A percentile compares a stretch with the other conserved stretches of the same genome.
These are phyloP conservation scores for Probaryconus sp. DNA, from an alignment of 1,140 invertebrate genomes.

Conservation along the genomic window DNA sequence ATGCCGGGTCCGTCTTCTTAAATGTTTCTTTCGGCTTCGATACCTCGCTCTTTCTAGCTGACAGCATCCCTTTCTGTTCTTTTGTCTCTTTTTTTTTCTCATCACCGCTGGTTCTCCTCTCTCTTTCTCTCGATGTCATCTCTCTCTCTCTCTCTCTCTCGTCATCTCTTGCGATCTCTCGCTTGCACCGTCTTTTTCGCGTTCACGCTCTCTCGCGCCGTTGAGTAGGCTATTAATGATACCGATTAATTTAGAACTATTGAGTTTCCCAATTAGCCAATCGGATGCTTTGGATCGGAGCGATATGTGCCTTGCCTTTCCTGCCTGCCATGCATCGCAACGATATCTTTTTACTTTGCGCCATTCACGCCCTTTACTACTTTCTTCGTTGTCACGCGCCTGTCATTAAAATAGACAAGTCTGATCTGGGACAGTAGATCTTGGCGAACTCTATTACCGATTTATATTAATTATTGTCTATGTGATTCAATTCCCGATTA, in stretches of 20 bases:
- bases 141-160: conserved; percentile 30
- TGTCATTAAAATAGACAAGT: conserved; percentile 44
- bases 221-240: conserved; percentile 75
- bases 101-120: conserved; percentile 11
- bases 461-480: conserved; percentile 43
- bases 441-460: conserved; percentile 34
- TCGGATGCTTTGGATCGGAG: conserved; percentile 56
- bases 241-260: conserved; percentile 79
- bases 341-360: conserved; percentile 62
- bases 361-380: conserved; percentile 59
- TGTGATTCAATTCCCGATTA: too few species aligned
- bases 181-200: conserved; percentile 35
- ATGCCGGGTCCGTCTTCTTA: conserved; percentile 61
- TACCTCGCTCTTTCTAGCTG: conserved; percentile 60
- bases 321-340: conserved; percentile 41
- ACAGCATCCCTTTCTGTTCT: conserved; percentile 46
- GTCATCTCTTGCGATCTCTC: conserved; percentile 39
- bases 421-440: conserved; percentile 39
- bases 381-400: conserved; percentile 52
- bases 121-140: conserved; percentile 3
- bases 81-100: conserved; percentile 43
- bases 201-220: conserved; percentile 27
- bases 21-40: conserved; percentile 64
- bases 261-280: conserved; percentile 78
- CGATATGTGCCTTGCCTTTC: conserved; percentile 62